Evolutionary conservation across 1,140 invertebrate species (phyloP).

Genomic region (Diorhabda sublineata): DNA sequence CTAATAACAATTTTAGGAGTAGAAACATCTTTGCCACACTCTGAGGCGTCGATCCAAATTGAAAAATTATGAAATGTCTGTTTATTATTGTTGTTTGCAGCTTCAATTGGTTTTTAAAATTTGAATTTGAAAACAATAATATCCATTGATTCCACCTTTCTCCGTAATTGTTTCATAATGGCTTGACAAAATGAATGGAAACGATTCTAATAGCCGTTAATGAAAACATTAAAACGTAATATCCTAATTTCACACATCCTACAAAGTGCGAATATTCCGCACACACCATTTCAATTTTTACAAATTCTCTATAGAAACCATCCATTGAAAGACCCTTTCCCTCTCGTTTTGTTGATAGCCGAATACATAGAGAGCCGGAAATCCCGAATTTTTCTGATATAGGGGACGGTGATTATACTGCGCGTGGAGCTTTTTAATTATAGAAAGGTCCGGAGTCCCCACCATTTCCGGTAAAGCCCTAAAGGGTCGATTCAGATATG

Average conservation of each 20-base stretch:
- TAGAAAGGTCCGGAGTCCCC: not conserved
- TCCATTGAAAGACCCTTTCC: not conserved
- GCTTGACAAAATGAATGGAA: too few species aligned
- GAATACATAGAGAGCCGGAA: slow-evolving; percentile 1
- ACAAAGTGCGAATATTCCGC: not conserved
- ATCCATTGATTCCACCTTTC: too few species aligned
- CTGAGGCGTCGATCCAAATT: too few species aligned
- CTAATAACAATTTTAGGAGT: too few species aligned
- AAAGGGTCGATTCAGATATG: not conserved
- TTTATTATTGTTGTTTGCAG: too few species aligned
- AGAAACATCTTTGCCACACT: too few species aligned
- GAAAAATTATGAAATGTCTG: too few species aligned
- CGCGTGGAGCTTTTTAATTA: not conserved
- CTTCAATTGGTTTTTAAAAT: too few species aligned
- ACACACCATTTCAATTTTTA: not conserved
- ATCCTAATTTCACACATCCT: not conserved
- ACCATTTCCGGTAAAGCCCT: not conserved
- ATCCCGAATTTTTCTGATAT: not conserved
- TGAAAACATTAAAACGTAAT: too few species aligned
- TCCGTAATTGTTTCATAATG: too few species aligned
- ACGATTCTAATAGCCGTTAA: too few species aligned
- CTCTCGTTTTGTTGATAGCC: not conserved
- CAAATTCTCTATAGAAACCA: not conserved
- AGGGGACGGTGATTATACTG: not conserved
- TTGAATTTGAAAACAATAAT: too few species aligned